Evolutionary conservation across 2,797 vertebrate genomes (phyloP).

Genomic region (Furcifer pardalis): DNA sequence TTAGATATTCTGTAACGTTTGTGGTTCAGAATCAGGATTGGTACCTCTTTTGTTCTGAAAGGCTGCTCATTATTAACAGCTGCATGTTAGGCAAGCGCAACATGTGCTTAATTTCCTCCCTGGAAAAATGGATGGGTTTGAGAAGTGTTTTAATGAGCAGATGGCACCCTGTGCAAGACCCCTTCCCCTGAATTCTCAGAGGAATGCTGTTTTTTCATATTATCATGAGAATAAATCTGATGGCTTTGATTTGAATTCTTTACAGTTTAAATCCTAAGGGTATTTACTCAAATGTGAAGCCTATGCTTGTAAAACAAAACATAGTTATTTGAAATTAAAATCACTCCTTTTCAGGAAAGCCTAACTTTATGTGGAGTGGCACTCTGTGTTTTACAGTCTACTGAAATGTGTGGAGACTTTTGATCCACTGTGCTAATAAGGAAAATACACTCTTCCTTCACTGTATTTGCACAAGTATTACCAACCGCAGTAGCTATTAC

Average conservation of each 20-base stretch:
- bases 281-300: background rate
- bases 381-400: background rate
- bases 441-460: background rate
- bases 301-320: background rate
- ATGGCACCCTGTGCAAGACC: background rate
- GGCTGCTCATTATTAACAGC: too few relatives aligned
- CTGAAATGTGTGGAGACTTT: background rate
- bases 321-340: background rate
- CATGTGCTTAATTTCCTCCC: background rate
- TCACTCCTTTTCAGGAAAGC: background rate
- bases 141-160: background rate
- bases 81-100: too few relatives aligned
- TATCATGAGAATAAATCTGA: background rate
- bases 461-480: conserved; percentile 3
- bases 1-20: too few relatives aligned
- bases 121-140: background rate
- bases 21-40: too few relatives aligned
- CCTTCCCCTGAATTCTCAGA: background rate
- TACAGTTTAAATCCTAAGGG: background rate
- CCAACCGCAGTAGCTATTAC: background rate
- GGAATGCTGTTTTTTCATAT: background rate
- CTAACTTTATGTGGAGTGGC: background rate
- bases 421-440: background rate
- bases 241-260: background rate
- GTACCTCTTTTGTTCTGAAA: too few relatives aligned